Percentiles rank a stretch among this genome's conserved stretches.
phyloP scores from a whole-genome alignment of 1,140 invertebrate genomes.

The Drosophila novamexicana region DNA sequence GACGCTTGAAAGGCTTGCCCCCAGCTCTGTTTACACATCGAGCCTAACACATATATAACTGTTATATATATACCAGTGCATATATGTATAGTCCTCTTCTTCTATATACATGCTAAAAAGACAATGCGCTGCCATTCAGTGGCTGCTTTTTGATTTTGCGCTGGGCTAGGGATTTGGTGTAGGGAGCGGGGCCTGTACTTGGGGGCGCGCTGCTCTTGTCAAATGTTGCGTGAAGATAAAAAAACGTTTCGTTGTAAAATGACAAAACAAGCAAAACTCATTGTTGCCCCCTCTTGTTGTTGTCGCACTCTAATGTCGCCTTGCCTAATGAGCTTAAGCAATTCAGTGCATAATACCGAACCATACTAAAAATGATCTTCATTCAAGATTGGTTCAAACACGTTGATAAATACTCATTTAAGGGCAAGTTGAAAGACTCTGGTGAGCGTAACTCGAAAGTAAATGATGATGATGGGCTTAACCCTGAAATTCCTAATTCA shows the following conservation, averaged over 20 bases:
- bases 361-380: not conserved
- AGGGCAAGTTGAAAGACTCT: not conserved
- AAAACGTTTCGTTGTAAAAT: slow-evolving; percentile 21
- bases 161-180: not conserved
- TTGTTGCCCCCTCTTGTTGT: slow-evolving; percentile 18
- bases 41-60: slow-evolving; percentile 15
- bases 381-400: not conserved
- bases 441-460: too few species aligned
- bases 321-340: slow-evolving; percentile 24
- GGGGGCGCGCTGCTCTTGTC: slow-evolving; percentile 39
- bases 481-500: too few species aligned
- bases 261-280: slow-evolving; percentile 44
- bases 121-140: slow-evolving; percentile 59
- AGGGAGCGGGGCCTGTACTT: not conserved
- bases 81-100: slow-evolving; percentile 26
- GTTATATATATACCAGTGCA: slow-evolving; percentile 15
- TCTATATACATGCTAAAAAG: slow-evolving; percentile 1
- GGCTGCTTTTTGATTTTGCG: not conserved
- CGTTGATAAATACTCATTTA: not conserved
- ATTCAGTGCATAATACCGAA: not conserved
- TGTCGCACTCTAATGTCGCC: slow-evolving; percentile 12
- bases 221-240: slow-evolving; percentile 73
- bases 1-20: slow-evolving; percentile 64
- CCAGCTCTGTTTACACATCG: slow-evolving; percentile 20
- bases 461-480: too few species aligned